Evolutionary conservation across 1,140 invertebrate genomes (phyloP).

Genomic region (Lamellibrachia luymesi): DNA sequence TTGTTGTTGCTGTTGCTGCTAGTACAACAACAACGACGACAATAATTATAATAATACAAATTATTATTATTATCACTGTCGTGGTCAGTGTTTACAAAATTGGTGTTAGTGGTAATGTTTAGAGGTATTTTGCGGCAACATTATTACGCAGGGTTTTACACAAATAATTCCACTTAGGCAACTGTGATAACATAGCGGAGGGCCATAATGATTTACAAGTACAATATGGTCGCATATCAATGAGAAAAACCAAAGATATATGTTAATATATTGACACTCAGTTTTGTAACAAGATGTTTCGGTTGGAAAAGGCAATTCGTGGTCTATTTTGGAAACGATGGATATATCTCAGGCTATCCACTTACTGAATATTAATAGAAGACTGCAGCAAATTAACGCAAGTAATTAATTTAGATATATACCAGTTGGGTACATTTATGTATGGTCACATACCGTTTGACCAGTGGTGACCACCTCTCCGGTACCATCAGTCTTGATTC

Average conservation of each 20-base stretch:
- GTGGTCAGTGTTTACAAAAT: too few relatives aligned
- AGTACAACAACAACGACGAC: too few relatives aligned
- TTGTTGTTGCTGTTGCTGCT: too few relatives aligned
- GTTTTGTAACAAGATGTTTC: background rate
- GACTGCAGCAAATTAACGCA: background rate
- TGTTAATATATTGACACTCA: background rate
- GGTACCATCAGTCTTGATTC: background rate
- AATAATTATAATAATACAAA: too few relatives aligned
- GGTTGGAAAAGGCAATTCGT: background rate
- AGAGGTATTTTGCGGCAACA: too few relatives aligned
- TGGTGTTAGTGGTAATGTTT: too few relatives aligned
- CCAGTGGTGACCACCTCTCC: background rate
- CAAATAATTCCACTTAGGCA: too few relatives aligned
- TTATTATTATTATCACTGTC: too few relatives aligned
- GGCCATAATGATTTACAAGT: too few relatives aligned
- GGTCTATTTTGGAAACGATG: background rate
- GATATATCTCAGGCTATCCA: background rate
- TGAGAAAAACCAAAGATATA: background rate
- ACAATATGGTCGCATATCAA: background rate
- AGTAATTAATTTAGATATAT: background rate
- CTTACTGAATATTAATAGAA: background rate
- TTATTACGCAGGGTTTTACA: too few relatives aligned
- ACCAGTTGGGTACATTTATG: too few relatives aligned
- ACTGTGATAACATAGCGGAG: too few relatives aligned
- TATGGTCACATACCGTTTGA: background rate